Base-by-base conservation (phyloP, 2,888 invertebrate species). In the Hyposoter didymator region DNA sequence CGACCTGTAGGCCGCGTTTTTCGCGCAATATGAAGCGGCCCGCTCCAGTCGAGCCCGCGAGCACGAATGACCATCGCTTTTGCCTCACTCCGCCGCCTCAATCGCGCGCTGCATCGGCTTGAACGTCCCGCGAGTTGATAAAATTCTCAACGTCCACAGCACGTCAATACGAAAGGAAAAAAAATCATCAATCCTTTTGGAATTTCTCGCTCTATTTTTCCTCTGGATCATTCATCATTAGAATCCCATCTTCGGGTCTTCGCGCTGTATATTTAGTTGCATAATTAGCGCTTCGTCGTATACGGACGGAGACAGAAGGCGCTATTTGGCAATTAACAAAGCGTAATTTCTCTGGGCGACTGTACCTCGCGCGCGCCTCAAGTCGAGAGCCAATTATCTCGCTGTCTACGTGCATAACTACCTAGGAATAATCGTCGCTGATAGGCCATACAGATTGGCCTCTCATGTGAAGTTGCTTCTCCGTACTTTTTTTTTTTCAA, bases 351-450 rank as follows among this genome's bases (percentile, higher is more conserved):
- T 69, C 43, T 14, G 43, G 45, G 1, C 22, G 43, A 22, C 67
- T 22, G 28, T n/a, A n/a, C n/a, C n/a, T 69, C 45, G 47, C 17
- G 45, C 22, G 28, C 28, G 22, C 14, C 14, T 35, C 35, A 35
- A 35, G 14, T 45, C 45, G 45, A 47, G 69, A 28, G 69, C 67
- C 45, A 69, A 69, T 69, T 69, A 69, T 69, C 67, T 69, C 14
- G 17, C 22, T 14, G 43, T 67, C 45, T 67, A 2, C 22, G 22
- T 45, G 69, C 47, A 17, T 17, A 47, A 47, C 4, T 3, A 47
- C 17, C 28, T 19, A n/a, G 28, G 28, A 59, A 59, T 59, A 59
- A 59, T 59, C 28, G 55, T 59, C 55, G 28, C 19, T 19, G 55
- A 59, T 59, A 22, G 12, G 12, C 55, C 22, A 22, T 22, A 10